These are phyloP conservation scores for Trididemnum nubilum DNA, from an alignment of 23 tunicate genomes.

Conservation along the genomic window DNA sequence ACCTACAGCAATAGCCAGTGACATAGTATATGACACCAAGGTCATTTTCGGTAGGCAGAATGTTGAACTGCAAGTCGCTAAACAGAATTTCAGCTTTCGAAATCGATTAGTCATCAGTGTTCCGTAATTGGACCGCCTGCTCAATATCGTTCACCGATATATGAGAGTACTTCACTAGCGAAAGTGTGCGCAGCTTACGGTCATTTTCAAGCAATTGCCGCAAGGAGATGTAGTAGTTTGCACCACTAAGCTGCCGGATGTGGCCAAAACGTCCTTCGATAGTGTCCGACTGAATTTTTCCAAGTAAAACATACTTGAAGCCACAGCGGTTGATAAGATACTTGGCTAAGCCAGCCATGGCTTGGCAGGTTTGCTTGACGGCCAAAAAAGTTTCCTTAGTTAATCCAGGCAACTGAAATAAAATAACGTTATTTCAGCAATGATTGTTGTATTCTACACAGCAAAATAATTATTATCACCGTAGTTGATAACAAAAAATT, in stretches of 20 bases:
- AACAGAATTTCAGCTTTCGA: slow-evolving; percentile 2
- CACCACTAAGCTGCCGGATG: slow-evolving; percentile 14
- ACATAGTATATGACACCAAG: slow-evolving; percentile 4
- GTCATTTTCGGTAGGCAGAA: slow-evolving; percentile 24
- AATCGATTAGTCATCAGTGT: neutral
- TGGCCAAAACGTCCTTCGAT: neutral
- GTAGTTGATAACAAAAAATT: too few relatives aligned
- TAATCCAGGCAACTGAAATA: slow-evolving; percentile 12
- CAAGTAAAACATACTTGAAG: slow-evolving; percentile 1
- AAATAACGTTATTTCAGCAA: neutral
- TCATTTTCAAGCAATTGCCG: slow-evolving; percentile 20
- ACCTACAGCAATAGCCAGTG: neutral
- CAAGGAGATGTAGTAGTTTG: slow-evolving; percentile 19
- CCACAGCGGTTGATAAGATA: slow-evolving; percentile 4
- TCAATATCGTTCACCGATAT: neutral
- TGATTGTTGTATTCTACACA: too few relatives aligned
- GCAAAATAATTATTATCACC: neutral
- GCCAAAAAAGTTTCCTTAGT: slow-evolving; percentile 9
- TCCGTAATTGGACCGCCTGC: slow-evolving; percentile 3
- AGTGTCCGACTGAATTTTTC: neutral
- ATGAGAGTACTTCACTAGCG: slow-evolving; percentile 13
- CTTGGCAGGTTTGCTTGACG: slow-evolving; percentile 8
- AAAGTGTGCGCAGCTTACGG: neutral
- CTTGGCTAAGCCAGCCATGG: slow-evolving; percentile 19
- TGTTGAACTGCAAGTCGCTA: slow-evolving; percentile 19